Base-by-base conservation (phyloP, 2,888 invertebrate species). In the Chrysolina haemoptera region DNA sequence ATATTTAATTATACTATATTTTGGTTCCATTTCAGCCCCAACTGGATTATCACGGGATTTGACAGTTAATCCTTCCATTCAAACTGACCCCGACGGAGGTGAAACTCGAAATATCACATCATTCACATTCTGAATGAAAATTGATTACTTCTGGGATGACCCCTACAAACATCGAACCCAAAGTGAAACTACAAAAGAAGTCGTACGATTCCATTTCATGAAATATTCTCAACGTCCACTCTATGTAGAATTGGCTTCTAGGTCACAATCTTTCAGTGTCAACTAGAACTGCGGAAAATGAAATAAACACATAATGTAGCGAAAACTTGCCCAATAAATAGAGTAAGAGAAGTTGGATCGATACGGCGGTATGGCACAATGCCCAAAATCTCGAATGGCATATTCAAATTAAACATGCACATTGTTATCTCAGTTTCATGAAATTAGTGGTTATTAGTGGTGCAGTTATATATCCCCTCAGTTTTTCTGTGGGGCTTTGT, bases 101-200 rank as follows among this genome's bases (percentile, higher is more conserved):
- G 3, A 27, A 59, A 5, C 35, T 59, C n/a, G 27, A 10, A 59
- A 35, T 59, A 59, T 27, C 35, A 0, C 14, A 27, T 11, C 12
- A n/a, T 59, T 3, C 1, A 59, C 59, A 27, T 1, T 59, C 11
- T 14, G 27, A 59, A 59, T 59, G 35, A 35, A n/a, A 59, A 35
- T 59, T 59, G 59, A 59, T 59, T 59, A 59, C 27, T 22, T n/a
- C 35, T 12, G 59, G 59, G 59, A 59, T 27, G 59, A 59, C 59
- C 59, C 35, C 35, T 22, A 59, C 14, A 59, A 27, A 59, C 12
- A 35, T 59, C 59, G 59, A 59, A 59, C 59, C 27, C 27, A 35
- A 27, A 59, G 9, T 14, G 59, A 59, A 53, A 35, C n/a, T 27
- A 27, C n/a, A 59, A 35, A 35, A n/a, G 35, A 59, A 59, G 59